Percentiles rank a stretch among this genome's conserved stretches.
Evolutionary conservation across 2,113 vertebrate genomes (phyloP).

Genomic region (Oryzias woworae): DNA sequence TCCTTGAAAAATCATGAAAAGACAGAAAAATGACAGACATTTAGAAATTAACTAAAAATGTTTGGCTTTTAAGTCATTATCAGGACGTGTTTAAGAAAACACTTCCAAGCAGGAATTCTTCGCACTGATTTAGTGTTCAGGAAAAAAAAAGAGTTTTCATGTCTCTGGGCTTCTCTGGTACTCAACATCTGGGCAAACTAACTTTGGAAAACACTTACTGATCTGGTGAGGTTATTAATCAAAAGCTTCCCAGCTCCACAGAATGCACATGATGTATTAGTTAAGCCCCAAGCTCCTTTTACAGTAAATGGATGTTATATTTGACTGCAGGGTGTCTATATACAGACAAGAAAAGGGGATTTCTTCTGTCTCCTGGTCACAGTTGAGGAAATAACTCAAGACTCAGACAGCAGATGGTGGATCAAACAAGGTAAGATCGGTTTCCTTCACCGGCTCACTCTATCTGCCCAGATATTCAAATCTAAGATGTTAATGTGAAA

Average conservation of each 20-base stretch:
- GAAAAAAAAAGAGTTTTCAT: slow-evolving; percentile 22
- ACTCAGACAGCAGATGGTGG: slow-evolving; percentile 34
- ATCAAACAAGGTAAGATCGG: no score
- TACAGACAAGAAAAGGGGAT: slow-evolving; percentile 29
- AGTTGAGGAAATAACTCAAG: slow-evolving; percentile 10
- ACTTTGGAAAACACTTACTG: slow-evolving; percentile 27
- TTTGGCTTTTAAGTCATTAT: neutral
- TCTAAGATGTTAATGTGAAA: no score
- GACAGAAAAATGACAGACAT: no score
- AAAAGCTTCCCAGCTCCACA: slow-evolving; percentile 39
- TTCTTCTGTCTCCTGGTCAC: slow-evolving; percentile 29
- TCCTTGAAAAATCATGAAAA: no score
- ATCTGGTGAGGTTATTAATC: slow-evolving; percentile 36
- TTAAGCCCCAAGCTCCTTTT: slow-evolving; percentile 46
- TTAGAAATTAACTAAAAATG: neutral
- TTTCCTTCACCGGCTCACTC: no score
- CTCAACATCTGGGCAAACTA: slow-evolving; percentile 50
- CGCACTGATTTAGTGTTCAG: neutral
- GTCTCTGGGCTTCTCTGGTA: slow-evolving; percentile 11
- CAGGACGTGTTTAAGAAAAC: neutral
- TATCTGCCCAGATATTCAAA: no score
- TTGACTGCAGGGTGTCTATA: slow-evolving; percentile 34
- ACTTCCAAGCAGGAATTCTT: slow-evolving; percentile 1
- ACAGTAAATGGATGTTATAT: slow-evolving; percentile 57
- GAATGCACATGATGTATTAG: slow-evolving; percentile 35